Evolutionary conservation across 1,140 invertebrate genomes (phyloP).

Genomic region (Triops cancriformis): DNA sequence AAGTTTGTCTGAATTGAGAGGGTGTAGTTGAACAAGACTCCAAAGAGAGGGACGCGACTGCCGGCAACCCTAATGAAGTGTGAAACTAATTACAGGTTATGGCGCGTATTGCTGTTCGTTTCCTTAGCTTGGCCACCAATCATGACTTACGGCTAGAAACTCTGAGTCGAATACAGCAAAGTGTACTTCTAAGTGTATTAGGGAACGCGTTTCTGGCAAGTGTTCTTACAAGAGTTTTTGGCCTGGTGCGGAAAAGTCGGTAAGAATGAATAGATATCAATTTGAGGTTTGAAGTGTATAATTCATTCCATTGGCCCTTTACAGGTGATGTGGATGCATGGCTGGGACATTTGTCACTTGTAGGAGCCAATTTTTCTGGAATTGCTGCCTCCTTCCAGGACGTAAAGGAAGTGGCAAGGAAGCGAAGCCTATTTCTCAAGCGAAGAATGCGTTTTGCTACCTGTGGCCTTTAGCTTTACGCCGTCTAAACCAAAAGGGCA

Average conservation of each 20-base stretch:
- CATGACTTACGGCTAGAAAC: no score
- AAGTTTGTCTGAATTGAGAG: conserved; percentile 1
- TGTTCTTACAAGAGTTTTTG: no score
- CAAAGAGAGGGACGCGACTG: neutral
- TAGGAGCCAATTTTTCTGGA: neutral
- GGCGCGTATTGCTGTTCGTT: conserved; percentile 1
- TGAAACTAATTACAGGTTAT: neutral
- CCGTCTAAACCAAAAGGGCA: neutral
- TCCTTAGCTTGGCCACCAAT: neutral
- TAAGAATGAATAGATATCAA: neutral
- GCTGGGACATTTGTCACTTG: neutral
- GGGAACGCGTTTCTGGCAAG: no score
- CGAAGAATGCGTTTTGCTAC: neutral
- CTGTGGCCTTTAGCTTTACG: neutral
- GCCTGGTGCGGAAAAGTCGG: no score
- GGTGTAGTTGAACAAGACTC: neutral
- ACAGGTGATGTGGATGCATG: neutral
- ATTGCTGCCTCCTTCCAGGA: neutral
- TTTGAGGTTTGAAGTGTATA: neutral
- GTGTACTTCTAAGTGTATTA: no score
- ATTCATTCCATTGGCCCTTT: neutral
- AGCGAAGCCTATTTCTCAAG: neutral
- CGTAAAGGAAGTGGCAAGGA: neutral
- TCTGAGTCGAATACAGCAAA: no score
- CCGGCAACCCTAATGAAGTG: neutral